Conservation (phyloP, 1,140 invertebrate species). For the Camponotus floridanus region DNA sequence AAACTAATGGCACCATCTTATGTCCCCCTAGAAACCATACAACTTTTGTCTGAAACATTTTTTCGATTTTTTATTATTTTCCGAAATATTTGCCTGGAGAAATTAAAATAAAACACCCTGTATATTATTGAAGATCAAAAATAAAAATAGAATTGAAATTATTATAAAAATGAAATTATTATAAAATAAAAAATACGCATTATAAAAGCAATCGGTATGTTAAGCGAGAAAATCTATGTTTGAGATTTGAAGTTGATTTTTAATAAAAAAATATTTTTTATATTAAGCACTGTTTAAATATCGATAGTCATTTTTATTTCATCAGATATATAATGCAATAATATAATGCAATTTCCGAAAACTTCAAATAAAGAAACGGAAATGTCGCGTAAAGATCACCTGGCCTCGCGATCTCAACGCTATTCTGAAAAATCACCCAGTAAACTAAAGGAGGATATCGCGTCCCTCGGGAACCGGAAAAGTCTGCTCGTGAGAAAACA, state of each 20-base stretch:
- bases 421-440: constrained; percentile 19
- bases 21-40: no score
- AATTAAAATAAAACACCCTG: no score
- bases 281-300: not conserved
- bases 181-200: not conserved
- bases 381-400: not conserved
- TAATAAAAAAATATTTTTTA: not conserved
- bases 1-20: no score
- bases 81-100: no score
- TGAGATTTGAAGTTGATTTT: not conserved
- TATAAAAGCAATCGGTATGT: not conserved
- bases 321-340: not conserved
- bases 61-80: no score
- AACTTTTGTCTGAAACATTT: no score
- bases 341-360: not conserved
- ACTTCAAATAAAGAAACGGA: not conserved
- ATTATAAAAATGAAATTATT: no score
- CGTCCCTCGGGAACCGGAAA: constrained; percentile 16
- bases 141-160: not conserved
- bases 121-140: not conserved
- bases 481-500: constrained; percentile 52
- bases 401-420: not conserved
- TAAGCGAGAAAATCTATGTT: not conserved
- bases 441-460: constrained; percentile 14
- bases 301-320: not conserved